Evolutionary conservation across 2,888 invertebrate genomes (phyloP), one percentile per base, ranked within the genome.

Genomic region (Nemotelus nigrinus): DNA sequence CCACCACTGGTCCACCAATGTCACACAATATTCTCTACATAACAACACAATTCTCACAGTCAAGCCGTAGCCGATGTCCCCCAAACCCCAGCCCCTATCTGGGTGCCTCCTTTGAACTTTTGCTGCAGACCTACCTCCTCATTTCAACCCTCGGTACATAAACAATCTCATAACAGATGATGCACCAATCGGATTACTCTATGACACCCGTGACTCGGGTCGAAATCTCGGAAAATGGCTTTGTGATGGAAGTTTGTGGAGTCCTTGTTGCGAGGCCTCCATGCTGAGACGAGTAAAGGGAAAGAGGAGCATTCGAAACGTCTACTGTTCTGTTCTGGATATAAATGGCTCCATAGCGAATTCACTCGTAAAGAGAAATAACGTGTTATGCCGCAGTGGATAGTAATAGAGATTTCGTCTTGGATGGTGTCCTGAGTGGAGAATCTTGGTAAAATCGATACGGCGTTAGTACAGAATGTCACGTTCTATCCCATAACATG

Each of bases 111-210:
- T 50, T 48, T 41, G 44, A 53, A 55, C 48, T 60, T 74, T 43
- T 48, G 63, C 58, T 55, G 47, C 47, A 53, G 76, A 41, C 48
- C 78, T 60, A 55, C 70, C 76, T 55, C 58, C 65, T 44, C 53
- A 70, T 25, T 41, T 41, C 50, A 57, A 47, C 57, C 65, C 50
- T 48, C 47, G 45, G 39, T 25, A 70, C 72, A 79, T 79, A 79
- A 78, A 78, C 76, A 78, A 78, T 80, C 78, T 77, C 78, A 79
- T 79, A 79, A 80, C 80, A 80, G 80, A 80, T 80, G 80, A 80
- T 80, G 79, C 80, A 80, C 80, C 80, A 80, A 80, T 80, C 79
- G 80, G 80, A 80, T 80, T 80, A 80, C 80, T 80, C 77, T 80
- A 80, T 80, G 80, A 80, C 77, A 79, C 76, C 76, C 80, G 79